Evolutionary conservation across 2,797 vertebrate genomes (phyloP), one percentile per base, ranked within the genome.

Genomic region (Sebastolobus alascanus): DNA sequence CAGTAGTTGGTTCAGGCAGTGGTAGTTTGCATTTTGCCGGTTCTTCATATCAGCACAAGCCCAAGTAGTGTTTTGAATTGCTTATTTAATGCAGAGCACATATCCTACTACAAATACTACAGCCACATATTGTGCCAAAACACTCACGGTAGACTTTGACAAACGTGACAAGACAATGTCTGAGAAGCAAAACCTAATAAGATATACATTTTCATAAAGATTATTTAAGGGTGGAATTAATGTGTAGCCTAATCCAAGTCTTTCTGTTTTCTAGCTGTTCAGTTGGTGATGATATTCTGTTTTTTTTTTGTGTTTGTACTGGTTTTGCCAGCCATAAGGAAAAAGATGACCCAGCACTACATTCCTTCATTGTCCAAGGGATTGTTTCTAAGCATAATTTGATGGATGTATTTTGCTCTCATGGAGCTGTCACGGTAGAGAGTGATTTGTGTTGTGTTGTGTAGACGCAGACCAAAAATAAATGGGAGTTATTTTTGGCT

Each of bases 311-410:
- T 75, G 78, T 80, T 77, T 75, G 29, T 79, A 73, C 73, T 84
- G 69, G 50, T 87, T 38, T 89, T 83, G 31, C 20, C 63, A 87
- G 27, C 29, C 37, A 73, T 73, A 12, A 63, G 20, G 52, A 40
- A 73, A 82, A 75, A 83, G 59, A 80, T 38, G 25, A 91, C 88
- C 82, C 87, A 86, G 87, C 90, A 87, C 86, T 93, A 94, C 93
- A 94, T 95, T 96, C 94, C 94, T 89, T 73, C 43, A n/a, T 78
- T 83, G 54, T 85, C 27, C 13, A 87, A 79, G 74, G 69, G 40
- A 85, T 86, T 75, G 38, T 86, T 90, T 89, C 64, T 55, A 61
- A 63, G 20, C 14, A 40, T 69, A 58, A 75, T 82, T 83, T 61
- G 55, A 86, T 91, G 75, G 73, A 72, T 84, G 66, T 79, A 52